Percentiles rank a stretch among this genome's conserved stretches.
These are phyloP conservation scores for Phataginus tricuspis DNA, from an alignment of 2,797 vertebrate genomes.

Conservation along the genomic window DNA sequence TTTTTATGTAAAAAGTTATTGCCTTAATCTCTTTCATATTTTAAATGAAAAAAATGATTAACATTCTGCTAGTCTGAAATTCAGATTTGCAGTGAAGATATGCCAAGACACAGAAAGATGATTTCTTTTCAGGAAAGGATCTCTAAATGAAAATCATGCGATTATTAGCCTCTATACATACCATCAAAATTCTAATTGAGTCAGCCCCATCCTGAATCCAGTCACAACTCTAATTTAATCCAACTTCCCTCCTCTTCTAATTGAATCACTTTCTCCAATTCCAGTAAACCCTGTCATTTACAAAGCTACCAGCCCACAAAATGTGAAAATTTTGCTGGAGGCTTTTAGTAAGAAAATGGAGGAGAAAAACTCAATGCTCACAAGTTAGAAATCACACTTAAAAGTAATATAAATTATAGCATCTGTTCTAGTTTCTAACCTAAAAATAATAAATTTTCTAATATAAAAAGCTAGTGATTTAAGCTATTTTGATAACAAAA, in stretches of 20 bases:
- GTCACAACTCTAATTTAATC: background rate
- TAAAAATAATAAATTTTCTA: background rate
- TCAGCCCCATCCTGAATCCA: background rate
- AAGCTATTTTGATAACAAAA: no score
- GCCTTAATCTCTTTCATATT: constrained; percentile 29
- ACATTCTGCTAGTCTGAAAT: constrained; percentile 29
- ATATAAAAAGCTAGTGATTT: no score
- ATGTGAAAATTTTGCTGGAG: constrained; percentile 25
- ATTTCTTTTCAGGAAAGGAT: constrained; percentile 24
- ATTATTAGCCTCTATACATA: no score
- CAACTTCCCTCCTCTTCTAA: background rate
- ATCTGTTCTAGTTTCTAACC: background rate
- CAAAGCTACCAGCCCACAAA: background rate
- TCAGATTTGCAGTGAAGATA: constrained; percentile 42
- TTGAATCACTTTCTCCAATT: background rate
- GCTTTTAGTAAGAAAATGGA: constrained; percentile 34
- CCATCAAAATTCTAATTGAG: constrained; percentile 13
- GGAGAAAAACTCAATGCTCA: background rate
- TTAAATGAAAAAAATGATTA: constrained; percentile 48
- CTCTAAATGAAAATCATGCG: background rate
- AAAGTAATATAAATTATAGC: background rate
- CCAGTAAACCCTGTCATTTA: background rate
- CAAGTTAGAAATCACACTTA: constrained; percentile 30
- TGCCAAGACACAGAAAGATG: background rate
- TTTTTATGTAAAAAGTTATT: constrained; percentile 37